Evolutionary conservation across 64 coral and sea anemone genomes (phyloP), one percentile per base, ranked within the genome.

Genomic region (Stylophora pistillata): DNA sequence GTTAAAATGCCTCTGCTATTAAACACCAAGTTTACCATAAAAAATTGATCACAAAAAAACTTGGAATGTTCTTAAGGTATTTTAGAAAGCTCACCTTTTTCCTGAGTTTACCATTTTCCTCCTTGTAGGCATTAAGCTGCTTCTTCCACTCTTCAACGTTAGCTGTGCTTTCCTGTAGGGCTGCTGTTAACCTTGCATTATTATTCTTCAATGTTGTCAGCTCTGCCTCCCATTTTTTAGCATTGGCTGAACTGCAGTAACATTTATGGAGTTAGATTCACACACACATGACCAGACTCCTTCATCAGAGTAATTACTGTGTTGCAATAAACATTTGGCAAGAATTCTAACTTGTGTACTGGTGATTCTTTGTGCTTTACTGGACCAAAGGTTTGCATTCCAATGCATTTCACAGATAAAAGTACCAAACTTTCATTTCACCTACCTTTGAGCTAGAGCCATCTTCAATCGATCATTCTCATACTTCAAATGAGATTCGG

Each of bases 131-230:
- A 90, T 95, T 92, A 10, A 99, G 76, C 30, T 99, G 97, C 73
- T 99, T 99, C 55, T 99, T 99, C 97, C 97, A 99, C 70, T 99
- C 97, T 37, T 99, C 97, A 9, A 99, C 97, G 32, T 99, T 99
- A 52, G 97, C 81, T 66, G 97, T 99, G 32, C 97, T 99, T 73
- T 99, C 97, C 72, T 99, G 97, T 56, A 99, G 72, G 21, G 97
- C 97, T 25, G 97, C 93, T 71, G 97, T 99, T 41, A 99, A 55
- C 27, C 97, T 82, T 60, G 97, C 97, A 78, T 99, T 99, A 57
- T 99, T 99, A 63, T 99, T 99, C 71, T 95, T 95, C 30, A 99
- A 78, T 64, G 94, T 99, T 70, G 95, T 93, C 17, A 99, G 90
- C 70, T 99, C 97, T 77, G 97, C 93, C 73, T 99, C 97, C 97